These are phyloP conservation scores for Scolopax mira DNA, from an alignment of 2,113 vertebrate genomes.

Conservation along the genomic window DNA sequence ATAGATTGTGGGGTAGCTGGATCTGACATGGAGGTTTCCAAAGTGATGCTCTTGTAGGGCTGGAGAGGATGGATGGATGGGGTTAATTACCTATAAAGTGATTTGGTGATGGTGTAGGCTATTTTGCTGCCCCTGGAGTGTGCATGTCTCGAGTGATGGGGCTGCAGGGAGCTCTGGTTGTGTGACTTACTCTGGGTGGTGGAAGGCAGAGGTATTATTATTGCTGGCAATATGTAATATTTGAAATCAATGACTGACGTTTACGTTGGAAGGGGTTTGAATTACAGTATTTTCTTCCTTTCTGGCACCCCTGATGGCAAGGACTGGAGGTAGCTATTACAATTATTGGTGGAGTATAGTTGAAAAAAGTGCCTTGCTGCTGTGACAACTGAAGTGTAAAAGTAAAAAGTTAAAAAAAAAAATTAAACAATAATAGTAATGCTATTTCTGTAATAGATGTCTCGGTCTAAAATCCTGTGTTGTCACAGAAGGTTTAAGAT, in stretches of 20 bases:
- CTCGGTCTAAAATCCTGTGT: background rate
- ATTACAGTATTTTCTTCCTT: background rate
- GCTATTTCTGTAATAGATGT: background rate
- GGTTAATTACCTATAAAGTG: background rate
- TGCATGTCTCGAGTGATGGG: background rate
- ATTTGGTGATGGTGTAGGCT: background rate
- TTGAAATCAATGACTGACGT: background rate
- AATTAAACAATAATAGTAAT: background rate
- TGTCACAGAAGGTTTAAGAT: background rate
- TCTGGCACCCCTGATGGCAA: background rate
- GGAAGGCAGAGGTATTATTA: background rate
- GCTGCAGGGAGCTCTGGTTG: background rate
- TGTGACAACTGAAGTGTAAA: background rate
- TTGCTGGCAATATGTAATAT: background rate
- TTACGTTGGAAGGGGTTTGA: background rate
- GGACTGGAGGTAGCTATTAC: background rate
- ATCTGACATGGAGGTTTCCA: background rate
- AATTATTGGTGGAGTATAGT: background rate
- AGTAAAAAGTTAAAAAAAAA: background rate
- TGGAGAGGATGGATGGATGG: background rate
- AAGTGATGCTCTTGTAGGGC: background rate
- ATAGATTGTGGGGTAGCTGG: background rate
- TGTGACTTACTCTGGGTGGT: background rate
- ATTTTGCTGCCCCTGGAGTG: background rate
- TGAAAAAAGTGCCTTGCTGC: background rate